Base-by-base conservation (phyloP, 2,797 vertebrate genomes). In the Cephalopachus bancanus region DNA sequence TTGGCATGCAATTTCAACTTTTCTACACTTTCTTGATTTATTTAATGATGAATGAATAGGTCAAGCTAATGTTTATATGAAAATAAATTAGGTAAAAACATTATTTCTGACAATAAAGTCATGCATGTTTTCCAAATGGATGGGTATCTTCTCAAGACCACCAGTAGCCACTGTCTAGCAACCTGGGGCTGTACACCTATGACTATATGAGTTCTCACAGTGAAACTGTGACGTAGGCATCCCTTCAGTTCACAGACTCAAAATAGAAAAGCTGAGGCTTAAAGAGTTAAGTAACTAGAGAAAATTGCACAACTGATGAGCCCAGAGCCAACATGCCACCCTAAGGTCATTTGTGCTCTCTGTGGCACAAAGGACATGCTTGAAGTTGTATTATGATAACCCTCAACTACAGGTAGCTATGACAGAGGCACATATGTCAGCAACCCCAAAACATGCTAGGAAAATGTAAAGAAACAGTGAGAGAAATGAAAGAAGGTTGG, bases 1-100 rank as follows among this genome's bases (percentile, higher is more conserved):
- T 24, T 91, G 20, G 49, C 53, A 83, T 91, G 37, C 0, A 55
- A 55, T 69, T 37, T 91, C 51, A 74, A 69, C 51, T 88, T 83
- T 67, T 71, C 78, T 15, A 84, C 16, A 55, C 69, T 89, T 93
- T 83, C 65, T 75, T 88, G 72, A 67, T 65, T 86, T 84, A 30
- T 71, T 91, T 22, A 44, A 62, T 57, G 81, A 87, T 78, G 20
- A 30, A 17, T 19, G 11, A 62, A 67, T 55, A 30, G 6, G 10
- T 51, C 26, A 71, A 76, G 83, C 28, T 79, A 24, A 65, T 83
- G 59, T 14, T 33, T 59, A 44, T 33, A 5, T 91, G 7, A 17
- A 76, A 91, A 86, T 15, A 17, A 7, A 20, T 15, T 65, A 22
- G 51, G 24, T 72, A 74, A 75, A 44, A 87, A 64, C 7, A 59